These are phyloP conservation scores for Chloroclystis v-ata DNA, from an alignment of 2,888 invertebrate genomes.

Conservation along the genomic window DNA sequence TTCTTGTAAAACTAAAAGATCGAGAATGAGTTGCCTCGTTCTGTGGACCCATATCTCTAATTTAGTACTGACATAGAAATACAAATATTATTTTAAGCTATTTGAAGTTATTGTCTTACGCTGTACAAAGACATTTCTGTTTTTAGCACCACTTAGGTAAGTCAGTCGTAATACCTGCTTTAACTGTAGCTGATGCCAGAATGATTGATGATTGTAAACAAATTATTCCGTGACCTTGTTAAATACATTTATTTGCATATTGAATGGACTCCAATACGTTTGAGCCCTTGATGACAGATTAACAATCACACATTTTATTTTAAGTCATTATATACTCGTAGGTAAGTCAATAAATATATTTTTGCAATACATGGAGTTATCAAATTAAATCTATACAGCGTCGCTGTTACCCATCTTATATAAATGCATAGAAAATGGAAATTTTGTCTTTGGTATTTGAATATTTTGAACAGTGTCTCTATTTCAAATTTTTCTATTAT, in stretches of 20 bases:
- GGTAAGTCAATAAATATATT: too few species aligned
- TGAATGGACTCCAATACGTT: not conserved
- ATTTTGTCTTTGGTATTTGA: constrained; percentile 19
- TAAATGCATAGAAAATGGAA: constrained; percentile 33
- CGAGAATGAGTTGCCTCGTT: too few species aligned
- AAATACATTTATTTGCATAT: constrained; percentile 12
- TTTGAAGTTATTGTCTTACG: too few species aligned
- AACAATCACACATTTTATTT: too few species aligned
- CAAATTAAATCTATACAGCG: constrained; percentile 20
- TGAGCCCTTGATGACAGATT: too few species aligned
- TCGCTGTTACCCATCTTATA: constrained; percentile 24
- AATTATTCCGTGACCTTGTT: constrained; percentile 22
- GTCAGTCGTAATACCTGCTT: constrained; percentile 1
- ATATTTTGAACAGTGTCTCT: constrained; percentile 15
- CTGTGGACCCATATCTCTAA: too few species aligned
- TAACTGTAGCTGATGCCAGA: not conserved
- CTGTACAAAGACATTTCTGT: too few species aligned
- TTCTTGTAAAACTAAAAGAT: too few species aligned
- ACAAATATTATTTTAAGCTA: too few species aligned
- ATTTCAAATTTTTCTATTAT: constrained; percentile 9
- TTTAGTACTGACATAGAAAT: too few species aligned
- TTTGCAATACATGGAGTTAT: not conserved
- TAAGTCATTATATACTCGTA: too few species aligned
- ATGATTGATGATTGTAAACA: constrained; percentile 21
- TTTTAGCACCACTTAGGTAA: too few species aligned